Evolutionary conservation across 2,888 invertebrate genomes (phyloP), one percentile per base, ranked within the genome.

Genomic region (Oxyscelio sp.): DNA sequence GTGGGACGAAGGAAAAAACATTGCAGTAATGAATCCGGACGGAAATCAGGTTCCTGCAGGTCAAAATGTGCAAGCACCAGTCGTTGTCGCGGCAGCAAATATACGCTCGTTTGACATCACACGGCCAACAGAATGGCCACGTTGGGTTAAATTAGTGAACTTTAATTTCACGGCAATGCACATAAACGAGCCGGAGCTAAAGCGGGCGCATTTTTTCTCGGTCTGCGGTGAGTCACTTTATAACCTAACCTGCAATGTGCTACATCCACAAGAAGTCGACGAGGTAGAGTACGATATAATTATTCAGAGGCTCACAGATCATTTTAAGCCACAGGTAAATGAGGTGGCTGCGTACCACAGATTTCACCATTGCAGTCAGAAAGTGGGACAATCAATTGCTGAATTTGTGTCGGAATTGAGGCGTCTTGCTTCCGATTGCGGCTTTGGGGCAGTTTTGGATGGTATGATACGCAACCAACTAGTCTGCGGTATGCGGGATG

Each of bases 301-400:
- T 17, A 48, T 48, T 4, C 17, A 48, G 17, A 48, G 4, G 4
- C 48, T 48, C 15, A 48, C 48, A 2, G 17, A 15, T 11, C 48
- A 48, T 17, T 48, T 48, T 9, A n/a, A 48, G 3, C 48, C 48
- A 4, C 48, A 48, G 3, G 17, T 48, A 3, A 38, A 43, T n/a
- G 43, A 63, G 17, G 63, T 63, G 4, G 63, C 43, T 4, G 50
- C 66, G 9, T 66, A 66, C 15, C 50, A 66, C 27, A 8, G 66
- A 5, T 66, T 66, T 4, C 66, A 66, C 22, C 8, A 66, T 19
- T 66, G 50, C n/a, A 48, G 9, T 6, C 66, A n/a, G n/a, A n/a
- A n/a, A n/a, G n/a, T n/a, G n/a, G n/a, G n/a, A n/a, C n/a, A n/a
- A n/a, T n/a, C n/a, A n/a, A n/a, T n/a, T n/a, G n/a, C n/a, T n/a